phyloP scores from a whole-genome alignment of 2,888 invertebrate species.

The Asteroscopus sphinx region DNA sequence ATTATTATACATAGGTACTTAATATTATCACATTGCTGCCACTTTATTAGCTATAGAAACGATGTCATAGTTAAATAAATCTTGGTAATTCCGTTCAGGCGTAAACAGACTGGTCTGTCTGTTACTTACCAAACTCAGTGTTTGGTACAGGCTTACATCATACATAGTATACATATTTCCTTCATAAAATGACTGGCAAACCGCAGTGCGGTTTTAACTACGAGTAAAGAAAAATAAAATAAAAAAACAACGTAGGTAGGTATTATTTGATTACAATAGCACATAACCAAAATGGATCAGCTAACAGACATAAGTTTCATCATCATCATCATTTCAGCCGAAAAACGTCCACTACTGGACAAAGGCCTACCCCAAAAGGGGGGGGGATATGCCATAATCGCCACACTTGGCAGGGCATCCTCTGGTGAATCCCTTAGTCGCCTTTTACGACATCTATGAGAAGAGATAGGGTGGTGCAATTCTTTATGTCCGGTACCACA shows the following conservation, averaged over 20 bases:
- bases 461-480: too few species aligned
- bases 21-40: conserved; percentile 20
- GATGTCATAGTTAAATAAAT: conserved; percentile 7
- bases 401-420: too few species aligned
- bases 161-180: conserved; percentile 11
- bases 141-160: conserved; percentile 2
- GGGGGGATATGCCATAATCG: too few species aligned
- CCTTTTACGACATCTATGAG: too few species aligned
- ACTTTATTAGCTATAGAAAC: conserved; percentile 6
- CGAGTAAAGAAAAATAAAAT: conserved; percentile 9
- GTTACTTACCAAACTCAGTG: conserved; percentile 1
- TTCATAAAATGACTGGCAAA: conserved; percentile 14
- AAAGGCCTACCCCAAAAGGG: too few species aligned
- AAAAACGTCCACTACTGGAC: too few species aligned
- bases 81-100: conserved; percentile 14
- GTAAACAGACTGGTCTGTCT: conserved; percentile 10
- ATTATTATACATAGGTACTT: not conserved
- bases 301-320: conserved; percentile 1
- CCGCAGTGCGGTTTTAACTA: conserved; percentile 2
- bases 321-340: too few species aligned
- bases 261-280: not conserved
- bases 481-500: too few species aligned
- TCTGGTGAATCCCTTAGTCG: too few species aligned
- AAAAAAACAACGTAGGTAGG: not conserved
- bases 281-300: not conserved